These are phyloP conservation scores for Oscheius sp. DNA, from an alignment of 2,888 invertebrate genomes.

Conservation along the genomic window DNA sequence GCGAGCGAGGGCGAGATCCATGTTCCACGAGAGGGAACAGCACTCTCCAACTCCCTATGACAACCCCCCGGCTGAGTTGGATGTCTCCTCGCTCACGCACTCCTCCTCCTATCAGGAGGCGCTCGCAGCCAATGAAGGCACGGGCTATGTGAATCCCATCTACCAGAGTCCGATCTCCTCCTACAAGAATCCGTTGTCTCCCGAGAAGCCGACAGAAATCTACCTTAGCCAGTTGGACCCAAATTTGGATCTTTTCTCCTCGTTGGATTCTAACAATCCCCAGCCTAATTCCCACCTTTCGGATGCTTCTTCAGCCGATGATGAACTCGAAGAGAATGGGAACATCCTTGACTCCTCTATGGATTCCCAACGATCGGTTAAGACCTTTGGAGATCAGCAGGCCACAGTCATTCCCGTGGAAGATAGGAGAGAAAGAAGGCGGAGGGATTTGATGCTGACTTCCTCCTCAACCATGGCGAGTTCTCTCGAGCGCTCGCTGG, in stretches of 20 bases:
- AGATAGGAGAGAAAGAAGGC: constrained; percentile 32
- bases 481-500: constrained; percentile 62
- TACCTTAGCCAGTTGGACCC: constrained; percentile 26
- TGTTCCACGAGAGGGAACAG: constrained; percentile 8
- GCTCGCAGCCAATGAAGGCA: constrained; percentile 21
- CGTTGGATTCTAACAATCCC: constrained; percentile 28
- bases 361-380: constrained; percentile 38
- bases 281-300: background rate
- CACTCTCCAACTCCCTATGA: constrained; percentile 46
- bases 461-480: constrained; percentile 57
- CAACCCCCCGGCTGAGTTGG: constrained; percentile 29
- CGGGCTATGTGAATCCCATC: constrained; percentile 35
- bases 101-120: constrained; percentile 54
- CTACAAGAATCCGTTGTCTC: constrained; percentile 35
- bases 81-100: constrained; percentile 29
- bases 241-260: constrained; percentile 34
- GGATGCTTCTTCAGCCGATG: constrained; percentile 32
- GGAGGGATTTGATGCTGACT: constrained; percentile 19
- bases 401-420: background rate
- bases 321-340: constrained; percentile 42
- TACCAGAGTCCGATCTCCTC: constrained; percentile 46
- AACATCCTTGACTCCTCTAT: constrained; percentile 46
- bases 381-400: constrained; percentile 6
- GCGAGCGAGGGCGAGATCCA: constrained; percentile 14
- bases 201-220: constrained; percentile 4